phyloP scores from a whole-genome alignment of 2,888 invertebrate species.

The Petrophora chlorosata region DNA sequence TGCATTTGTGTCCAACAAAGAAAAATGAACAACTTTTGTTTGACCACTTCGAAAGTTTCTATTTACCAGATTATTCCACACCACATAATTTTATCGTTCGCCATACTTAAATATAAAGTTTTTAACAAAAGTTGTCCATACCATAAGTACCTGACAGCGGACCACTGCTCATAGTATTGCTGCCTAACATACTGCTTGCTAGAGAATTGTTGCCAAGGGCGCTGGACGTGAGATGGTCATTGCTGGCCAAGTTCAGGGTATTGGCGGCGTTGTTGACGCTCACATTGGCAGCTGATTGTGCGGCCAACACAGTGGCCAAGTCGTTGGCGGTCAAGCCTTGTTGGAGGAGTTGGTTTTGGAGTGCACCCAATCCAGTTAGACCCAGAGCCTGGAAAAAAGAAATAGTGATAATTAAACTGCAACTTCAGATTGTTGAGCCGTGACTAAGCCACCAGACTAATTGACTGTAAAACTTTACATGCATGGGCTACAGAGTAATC shows the following conservation, averaged over 20 bases:
- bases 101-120: neutral
- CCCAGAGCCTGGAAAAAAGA: constrained; percentile 67
- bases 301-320: constrained; percentile 67
- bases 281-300: constrained; percentile 58
- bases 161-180: constrained; percentile 64
- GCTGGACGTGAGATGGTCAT: constrained; percentile 48
- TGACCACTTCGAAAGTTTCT: neutral
- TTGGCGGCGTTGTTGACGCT: constrained; percentile 57
- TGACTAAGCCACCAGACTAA: no score
- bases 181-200: constrained; percentile 55
- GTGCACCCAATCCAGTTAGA: constrained; percentile 72
- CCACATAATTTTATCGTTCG: neutral
- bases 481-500: no score
- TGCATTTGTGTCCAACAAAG: neutral
- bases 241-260: constrained; percentile 50
- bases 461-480: no score
- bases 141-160: constrained; percentile 61
- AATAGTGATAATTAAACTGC: neutral
- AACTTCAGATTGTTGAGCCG: no score
- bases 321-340: constrained; percentile 77
- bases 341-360: constrained; percentile 77
- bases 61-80: neutral
- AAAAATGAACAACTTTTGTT: constrained; percentile 1
- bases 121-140: constrained; percentile 1
- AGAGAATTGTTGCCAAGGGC: constrained; percentile 53